Conservation (phyloP, 2,888 invertebrate genomes). For the Amitus sp. region DNA sequence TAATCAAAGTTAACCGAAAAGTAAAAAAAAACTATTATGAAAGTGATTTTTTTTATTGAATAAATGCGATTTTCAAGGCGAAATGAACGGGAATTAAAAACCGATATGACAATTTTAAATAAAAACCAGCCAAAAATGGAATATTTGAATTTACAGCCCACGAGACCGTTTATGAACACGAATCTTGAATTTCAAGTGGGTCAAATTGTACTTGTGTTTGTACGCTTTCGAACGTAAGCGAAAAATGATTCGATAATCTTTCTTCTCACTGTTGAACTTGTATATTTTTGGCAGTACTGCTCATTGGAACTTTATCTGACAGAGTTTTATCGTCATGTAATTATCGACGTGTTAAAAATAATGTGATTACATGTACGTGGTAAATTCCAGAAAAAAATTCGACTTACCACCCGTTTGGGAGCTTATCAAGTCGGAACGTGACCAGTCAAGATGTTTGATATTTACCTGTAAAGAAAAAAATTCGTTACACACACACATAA, state of each 20-base stretch:
- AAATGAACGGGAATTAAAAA: too few relatives aligned
- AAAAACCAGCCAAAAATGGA: too few relatives aligned
- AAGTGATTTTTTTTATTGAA: too few relatives aligned
- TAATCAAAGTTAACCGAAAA: too few relatives aligned
- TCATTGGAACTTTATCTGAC: background rate
- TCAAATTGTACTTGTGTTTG: too few relatives aligned
- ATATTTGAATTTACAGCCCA: too few relatives aligned
- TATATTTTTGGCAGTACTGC: background rate
- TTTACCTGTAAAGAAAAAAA: conserved; percentile 32
- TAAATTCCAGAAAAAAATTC: background rate
- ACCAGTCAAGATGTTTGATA: conserved; percentile 8
- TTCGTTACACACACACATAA: background rate
- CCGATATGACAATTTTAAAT: too few relatives aligned
- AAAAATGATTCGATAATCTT: background rate
- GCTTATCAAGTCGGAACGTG: background rate
- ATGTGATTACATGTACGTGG: background rate
- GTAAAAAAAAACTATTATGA: too few relatives aligned
- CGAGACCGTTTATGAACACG: too few relatives aligned
- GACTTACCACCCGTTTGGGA: conserved; percentile 23
- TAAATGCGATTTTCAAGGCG: too few relatives aligned
- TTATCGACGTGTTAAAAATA: background rate
- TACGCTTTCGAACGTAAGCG: too few relatives aligned
- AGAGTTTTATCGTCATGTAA: background rate
- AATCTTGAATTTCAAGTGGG: too few relatives aligned
- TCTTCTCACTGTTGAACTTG: background rate